phyloP scores from a whole-genome alignment of 2,888 invertebrate genomes.

The Criorhina ranunculi region DNA sequence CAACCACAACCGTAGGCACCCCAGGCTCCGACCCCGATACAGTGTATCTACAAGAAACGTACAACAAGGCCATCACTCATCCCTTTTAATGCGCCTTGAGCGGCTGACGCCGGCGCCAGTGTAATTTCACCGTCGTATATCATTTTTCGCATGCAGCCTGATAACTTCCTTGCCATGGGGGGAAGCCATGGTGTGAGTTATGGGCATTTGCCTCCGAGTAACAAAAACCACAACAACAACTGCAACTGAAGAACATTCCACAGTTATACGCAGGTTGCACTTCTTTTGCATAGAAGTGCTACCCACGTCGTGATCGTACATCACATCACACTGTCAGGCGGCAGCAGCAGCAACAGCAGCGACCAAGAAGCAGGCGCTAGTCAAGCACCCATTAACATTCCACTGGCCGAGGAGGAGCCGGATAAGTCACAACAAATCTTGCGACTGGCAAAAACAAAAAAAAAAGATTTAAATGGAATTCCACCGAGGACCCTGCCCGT shows the following conservation, averaged over 20 bases:
- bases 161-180: slow-evolving; percentile 61
- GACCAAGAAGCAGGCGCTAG: slow-evolving; percentile 58
- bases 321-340: slow-evolving; percentile 73
- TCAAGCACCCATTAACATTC: slow-evolving; percentile 77
- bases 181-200: slow-evolving; percentile 68
- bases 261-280: slow-evolving; percentile 62
- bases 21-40: slow-evolving; percentile 3
- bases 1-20: slow-evolving; percentile 48
- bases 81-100: slow-evolving; percentile 74
- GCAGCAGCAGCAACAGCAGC: slow-evolving; percentile 48
- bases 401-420: slow-evolving; percentile 60
- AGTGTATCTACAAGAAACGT: slow-evolving; percentile 40
- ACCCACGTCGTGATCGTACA: slow-evolving; percentile 75
- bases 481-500: slow-evolving; percentile 57
- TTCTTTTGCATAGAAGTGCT: slow-evolving; percentile 65
- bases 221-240: slow-evolving; percentile 36
- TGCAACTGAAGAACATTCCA: slow-evolving; percentile 50
- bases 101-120: slow-evolving; percentile 75
- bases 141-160: slow-evolving; percentile 73
- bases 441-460: slow-evolving; percentile 40
- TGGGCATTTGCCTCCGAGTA: slow-evolving; percentile 60
- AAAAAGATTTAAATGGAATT: slow-evolving; percentile 67
- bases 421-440: slow-evolving; percentile 75
- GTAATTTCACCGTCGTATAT: slow-evolving; percentile 72
- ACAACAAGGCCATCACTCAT: slow-evolving; percentile 73